Base-by-base conservation (phyloP, 1,140 invertebrate genomes). In the Oedothorax gibbosus region DNA sequence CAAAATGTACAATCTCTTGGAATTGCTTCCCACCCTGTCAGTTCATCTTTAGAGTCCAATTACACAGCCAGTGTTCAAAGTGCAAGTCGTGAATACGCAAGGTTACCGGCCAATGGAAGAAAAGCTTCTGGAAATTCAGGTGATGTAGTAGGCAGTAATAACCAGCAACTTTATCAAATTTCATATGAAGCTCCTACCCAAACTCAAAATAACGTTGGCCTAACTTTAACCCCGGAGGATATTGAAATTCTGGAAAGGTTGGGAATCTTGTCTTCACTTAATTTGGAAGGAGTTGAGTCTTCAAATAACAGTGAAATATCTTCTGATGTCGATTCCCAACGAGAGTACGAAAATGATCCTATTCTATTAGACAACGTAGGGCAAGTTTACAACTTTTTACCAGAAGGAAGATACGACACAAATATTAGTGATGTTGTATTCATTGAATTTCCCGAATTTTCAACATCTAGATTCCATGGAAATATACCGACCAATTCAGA, bases 231-330 rank as follows among this genome's bases (percentile, higher is more conserved):
- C 5, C 18, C n/a, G 14, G 81, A 84, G 51, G 81, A 84, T 50
- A 76, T 84, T 35, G 81, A 76, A 75, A 65, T 84, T 49, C 20
- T 84, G 20, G 71, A 84, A 51, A 84, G 68, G 57, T 57, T 84
- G 3, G 81, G 81, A 56, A 84, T 84, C 21, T 49, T 84, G 0
- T 84, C 81, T n/a, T 62, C 81, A 11, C 51, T 84, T 18, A 57
- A 66, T 57, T 14, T 76, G 10, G 80, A 82, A 21, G 3, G 56
- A 7, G 0, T 6, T 53, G 10, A n/a, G 35, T 9, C 10, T n/a
- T 18, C 21, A 49, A 73, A 82, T 21, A 15, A 2, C 2, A 53
- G 53, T 9, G 14, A 54, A 11, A 35, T 49, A 54, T 14, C 35
- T 21, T 8, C 14, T n/a, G 11, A 11, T n/a, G 12, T 18, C 21